These are phyloP conservation scores for Augochlorella aurata DNA, from an alignment of 2,888 invertebrate species.

Conservation along the genomic window DNA sequence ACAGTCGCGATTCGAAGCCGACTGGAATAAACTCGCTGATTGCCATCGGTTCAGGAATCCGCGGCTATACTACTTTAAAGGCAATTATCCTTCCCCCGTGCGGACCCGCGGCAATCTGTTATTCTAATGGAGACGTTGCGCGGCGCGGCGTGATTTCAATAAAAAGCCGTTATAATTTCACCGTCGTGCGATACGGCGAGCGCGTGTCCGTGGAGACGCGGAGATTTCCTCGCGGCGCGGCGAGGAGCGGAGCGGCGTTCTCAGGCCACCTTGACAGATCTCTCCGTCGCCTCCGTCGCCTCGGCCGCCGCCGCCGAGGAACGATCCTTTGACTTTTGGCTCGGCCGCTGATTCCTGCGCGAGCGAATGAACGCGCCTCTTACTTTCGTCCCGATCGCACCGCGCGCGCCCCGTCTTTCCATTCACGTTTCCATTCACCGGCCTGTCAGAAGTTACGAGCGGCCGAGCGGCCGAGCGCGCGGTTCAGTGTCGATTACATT, in stretches of 20 bases:
- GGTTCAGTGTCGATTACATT: constrained; percentile 67
- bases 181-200: not conserved
- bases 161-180: constrained; percentile 35
- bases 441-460: constrained; percentile 64
- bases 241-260: constrained; percentile 16
- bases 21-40: constrained; percentile 12
- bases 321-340: constrained; percentile 66
- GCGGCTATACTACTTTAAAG: not conserved
- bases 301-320: constrained; percentile 1
- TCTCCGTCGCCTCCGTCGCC: not conserved
- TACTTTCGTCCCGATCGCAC: constrained; percentile 73
- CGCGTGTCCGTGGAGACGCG: constrained; percentile 18
- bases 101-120: constrained; percentile 15
- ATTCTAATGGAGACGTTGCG: constrained; percentile 34
- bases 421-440: constrained; percentile 79
- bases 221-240: constrained; percentile 21
- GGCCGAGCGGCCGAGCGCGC: constrained; percentile 41
- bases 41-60: constrained; percentile 14
- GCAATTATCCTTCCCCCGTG: constrained; percentile 19
- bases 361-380: constrained; percentile 71
- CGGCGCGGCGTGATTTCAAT: constrained; percentile 16
- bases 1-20: not conserved
- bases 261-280: constrained; percentile 61
- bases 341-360: constrained; percentile 53
- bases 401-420: constrained; percentile 68